Evolutionary conservation across 2,797 vertebrate species (phyloP).

Genomic region (Linurgus olivaceus): DNA sequence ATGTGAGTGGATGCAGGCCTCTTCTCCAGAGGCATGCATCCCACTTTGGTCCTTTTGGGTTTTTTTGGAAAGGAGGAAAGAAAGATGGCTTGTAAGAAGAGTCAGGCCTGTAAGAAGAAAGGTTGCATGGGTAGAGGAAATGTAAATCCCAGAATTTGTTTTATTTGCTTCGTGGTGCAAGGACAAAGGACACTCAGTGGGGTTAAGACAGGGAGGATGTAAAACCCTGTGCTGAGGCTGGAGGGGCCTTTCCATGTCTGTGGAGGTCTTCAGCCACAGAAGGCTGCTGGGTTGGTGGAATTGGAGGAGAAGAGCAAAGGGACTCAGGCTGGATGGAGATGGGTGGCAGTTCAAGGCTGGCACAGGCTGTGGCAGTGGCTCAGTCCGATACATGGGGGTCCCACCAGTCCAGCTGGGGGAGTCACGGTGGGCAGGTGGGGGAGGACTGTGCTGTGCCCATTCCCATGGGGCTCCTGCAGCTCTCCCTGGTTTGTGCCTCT

Average conservation of each 20-base stretch:
- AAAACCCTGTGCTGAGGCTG: not conserved
- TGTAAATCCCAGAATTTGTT: not conserved
- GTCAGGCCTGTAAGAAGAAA: not conserved
- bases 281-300: not conserved
- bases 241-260: not conserved
- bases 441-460: rapidly evolving
- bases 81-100: too few species aligned
- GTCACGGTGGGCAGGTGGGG: not conserved
- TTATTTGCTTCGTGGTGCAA: rapidly evolving
- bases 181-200: not conserved
- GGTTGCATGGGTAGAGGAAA: not conserved
- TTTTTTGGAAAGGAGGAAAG: not conserved
- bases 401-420: not conserved
- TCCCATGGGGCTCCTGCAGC: not conserved
- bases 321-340: not conserved
- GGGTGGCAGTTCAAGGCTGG: not conserved
- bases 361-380: rapidly evolving
- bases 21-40: not conserved
- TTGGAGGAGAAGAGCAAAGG: not conserved
- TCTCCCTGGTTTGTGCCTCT: not conserved
- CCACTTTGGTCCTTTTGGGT: not conserved
- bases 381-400: rapidly evolving
- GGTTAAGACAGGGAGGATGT: not conserved
- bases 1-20: not conserved
- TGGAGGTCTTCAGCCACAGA: not conserved